phyloP scores from a whole-genome alignment of 2,113 vertebrate genomes.

The Brachypteracias leptosomus region DNA sequence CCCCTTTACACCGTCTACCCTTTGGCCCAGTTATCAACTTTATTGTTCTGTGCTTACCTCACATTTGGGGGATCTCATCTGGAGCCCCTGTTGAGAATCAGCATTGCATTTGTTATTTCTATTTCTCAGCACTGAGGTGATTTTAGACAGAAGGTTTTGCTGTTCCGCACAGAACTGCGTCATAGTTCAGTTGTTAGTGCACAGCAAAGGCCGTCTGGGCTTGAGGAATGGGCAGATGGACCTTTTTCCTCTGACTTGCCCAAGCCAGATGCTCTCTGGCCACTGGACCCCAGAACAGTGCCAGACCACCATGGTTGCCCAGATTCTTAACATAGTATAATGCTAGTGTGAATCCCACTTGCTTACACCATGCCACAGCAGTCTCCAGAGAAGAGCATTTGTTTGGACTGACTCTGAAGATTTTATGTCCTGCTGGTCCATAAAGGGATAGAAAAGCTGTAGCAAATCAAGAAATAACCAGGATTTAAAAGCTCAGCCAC shows the following conservation, averaged over 20 bases:
- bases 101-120: background rate
- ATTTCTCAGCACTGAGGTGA: background rate
- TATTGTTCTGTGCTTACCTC: background rate
- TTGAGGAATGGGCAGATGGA: background rate
- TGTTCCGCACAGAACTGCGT: background rate
- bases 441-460: background rate
- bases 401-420: background rate
- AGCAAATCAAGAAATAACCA: background rate
- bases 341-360: rapidly evolving
- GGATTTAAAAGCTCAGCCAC: background rate
- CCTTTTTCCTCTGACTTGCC: background rate
- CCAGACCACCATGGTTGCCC: background rate
- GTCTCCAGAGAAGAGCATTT: background rate
- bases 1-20: background rate
- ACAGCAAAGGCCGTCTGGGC: background rate
- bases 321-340: background rate
- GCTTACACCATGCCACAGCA: background rate
- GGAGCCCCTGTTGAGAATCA: background rate
- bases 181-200: background rate
- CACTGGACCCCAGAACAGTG: background rate
- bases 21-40: background rate
- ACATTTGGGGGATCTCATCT: background rate
- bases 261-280: background rate
- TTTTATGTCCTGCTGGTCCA: background rate
- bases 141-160: background rate